Evolutionary conservation across 2,797 vertebrate species (phyloP).

Genomic region (Bovichtus variegatus): DNA sequence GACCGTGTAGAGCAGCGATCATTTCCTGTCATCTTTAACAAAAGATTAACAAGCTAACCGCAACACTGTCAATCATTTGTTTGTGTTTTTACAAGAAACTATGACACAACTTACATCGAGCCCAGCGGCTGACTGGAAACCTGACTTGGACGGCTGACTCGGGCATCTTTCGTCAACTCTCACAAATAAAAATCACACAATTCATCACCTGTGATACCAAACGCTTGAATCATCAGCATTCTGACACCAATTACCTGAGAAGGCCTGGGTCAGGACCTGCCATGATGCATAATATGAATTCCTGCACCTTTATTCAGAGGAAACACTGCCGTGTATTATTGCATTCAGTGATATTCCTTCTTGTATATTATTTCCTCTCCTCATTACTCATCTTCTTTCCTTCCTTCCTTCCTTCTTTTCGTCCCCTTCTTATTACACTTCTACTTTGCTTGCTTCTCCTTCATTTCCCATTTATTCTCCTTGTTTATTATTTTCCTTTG

Average conservation of each 20-base stretch:
- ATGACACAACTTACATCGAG: background rate
- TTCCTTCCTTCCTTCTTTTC: too few relatives aligned
- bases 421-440: background rate
- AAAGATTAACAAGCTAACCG: background rate
- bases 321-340: background rate
- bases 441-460: background rate
- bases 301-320: background rate
- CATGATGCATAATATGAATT: slow-evolving; percentile 2
- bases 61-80: background rate
- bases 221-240: slow-evolving; percentile 23
- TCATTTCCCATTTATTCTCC: background rate
- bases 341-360: background rate
- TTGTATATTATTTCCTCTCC: background rate
- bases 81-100: background rate
- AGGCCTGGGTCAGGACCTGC: slow-evolving; percentile 28
- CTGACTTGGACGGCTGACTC: background rate
- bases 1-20: background rate
- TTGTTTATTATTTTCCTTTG: rapidly evolving
- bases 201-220: background rate
- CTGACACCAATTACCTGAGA: background rate
- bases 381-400: background rate
- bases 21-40: background rate
- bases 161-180: background rate
- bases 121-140: slow-evolving; percentile 13
- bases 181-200: background rate